A percentile compares a stretch with the other conserved stretches of the same genome.
These are phyloP conservation scores for Urosaurus nigricauda DNA, from an alignment of 2,797 vertebrate species.

Conservation along the genomic window DNA sequence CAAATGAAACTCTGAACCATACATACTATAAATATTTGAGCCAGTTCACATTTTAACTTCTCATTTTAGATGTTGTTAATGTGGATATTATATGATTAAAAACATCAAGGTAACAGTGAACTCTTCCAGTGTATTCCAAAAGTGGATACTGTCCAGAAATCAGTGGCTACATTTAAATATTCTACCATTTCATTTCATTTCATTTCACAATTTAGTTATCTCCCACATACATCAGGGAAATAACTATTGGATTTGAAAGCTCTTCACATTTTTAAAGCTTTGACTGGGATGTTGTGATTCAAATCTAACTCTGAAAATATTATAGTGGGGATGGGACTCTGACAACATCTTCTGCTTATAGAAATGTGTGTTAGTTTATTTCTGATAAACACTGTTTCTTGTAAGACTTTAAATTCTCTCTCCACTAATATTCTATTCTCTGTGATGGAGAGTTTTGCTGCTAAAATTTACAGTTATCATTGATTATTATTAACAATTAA, in stretches of 20 bases:
- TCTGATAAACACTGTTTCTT: conserved; percentile 61
- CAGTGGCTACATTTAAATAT: background rate
- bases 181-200: background rate
- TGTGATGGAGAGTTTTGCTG: background rate
- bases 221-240: background rate
- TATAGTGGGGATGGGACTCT: conserved; percentile 54
- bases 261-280: background rate
- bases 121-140: background rate
- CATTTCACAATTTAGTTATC: background rate
- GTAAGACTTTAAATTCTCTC: conserved; percentile 9
- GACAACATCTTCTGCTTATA: conserved; percentile 47
- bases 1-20: conserved; percentile 50
- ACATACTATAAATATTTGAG: conserved; percentile 31
- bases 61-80: conserved; percentile 26
- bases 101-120: conserved; percentile 17
- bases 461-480: background rate
- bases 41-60: conserved; percentile 52
- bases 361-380: conserved; percentile 67
- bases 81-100: background rate
- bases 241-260: background rate
- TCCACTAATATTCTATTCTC: background rate
- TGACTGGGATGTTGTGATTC: conserved; percentile 22
- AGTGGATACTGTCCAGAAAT: background rate
- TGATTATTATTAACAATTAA: conserved; percentile 30
- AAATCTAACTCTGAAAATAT: conserved; percentile 46